Conservation (phyloP, 2,888 invertebrate species). For the Diadegma fenestrale region DNA sequence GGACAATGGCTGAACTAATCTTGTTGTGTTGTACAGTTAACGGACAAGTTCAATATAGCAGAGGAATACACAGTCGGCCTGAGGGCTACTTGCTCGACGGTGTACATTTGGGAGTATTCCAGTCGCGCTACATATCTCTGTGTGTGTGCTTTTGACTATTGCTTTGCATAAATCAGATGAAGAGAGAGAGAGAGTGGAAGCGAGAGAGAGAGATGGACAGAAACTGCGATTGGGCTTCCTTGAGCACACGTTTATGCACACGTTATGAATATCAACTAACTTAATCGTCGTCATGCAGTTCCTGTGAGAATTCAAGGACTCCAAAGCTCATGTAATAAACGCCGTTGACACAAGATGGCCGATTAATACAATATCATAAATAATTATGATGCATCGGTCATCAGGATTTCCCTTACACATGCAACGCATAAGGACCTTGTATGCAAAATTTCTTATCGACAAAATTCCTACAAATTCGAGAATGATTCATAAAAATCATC, state of each 20-base stretch:
- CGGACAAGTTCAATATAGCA: conserved; percentile 80
- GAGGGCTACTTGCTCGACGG: conserved; percentile 69
- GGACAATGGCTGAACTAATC: conserved; percentile 82
- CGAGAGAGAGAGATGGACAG: conserved; percentile 7
- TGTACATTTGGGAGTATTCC: conserved; percentile 46
- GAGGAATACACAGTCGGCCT: conserved; percentile 77
- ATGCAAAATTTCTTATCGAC: too few species aligned
- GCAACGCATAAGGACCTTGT: too few species aligned
- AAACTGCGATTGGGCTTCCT: conserved; percentile 27
- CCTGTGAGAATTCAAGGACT: conserved; percentile 36
- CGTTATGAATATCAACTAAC: conserved; percentile 33
- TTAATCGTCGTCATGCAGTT: conserved; percentile 50
- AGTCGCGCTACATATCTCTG: conserved; percentile 38
- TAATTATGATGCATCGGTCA: background rate
- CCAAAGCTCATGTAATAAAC: background rate
- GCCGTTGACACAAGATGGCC: background rate
- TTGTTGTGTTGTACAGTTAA: conserved; percentile 76
- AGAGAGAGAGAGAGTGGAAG: background rate
- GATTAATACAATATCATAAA: conserved; percentile 3
- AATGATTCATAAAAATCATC: too few species aligned
- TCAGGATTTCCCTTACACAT: background rate
- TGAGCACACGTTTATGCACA: background rate
- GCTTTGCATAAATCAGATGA: conserved; percentile 78
- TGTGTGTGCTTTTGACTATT: conserved; percentile 78
- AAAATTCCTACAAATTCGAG: too few species aligned